Evolutionary conservation across 2,888 invertebrate genomes (phyloP).

Genomic region (Lasioglossum vierecki): DNA sequence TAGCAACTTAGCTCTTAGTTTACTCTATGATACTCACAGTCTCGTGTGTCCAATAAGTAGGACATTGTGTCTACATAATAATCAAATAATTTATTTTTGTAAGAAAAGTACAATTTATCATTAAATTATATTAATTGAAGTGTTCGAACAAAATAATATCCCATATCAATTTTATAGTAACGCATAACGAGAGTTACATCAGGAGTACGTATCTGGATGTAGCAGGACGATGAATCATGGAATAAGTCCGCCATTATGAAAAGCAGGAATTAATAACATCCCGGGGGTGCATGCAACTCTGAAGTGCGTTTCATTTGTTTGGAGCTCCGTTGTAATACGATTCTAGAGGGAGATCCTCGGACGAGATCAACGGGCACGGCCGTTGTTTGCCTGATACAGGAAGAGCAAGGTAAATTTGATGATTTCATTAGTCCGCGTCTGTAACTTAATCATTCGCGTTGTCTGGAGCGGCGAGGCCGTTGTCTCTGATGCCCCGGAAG

Average conservation of each 20-base stretch:
- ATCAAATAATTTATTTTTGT: background rate
- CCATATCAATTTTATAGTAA: background rate
- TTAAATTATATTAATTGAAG: background rate
- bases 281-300: conserved; percentile 5
- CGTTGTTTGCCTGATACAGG: conserved; percentile 53
- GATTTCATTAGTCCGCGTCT: conserved; percentile 67
- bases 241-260: background rate
- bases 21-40: background rate
- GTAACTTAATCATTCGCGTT: conserved; percentile 69
- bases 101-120: background rate
- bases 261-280: conserved; percentile 19
- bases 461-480: conserved; percentile 32
- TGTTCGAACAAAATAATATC: background rate
- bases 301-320: conserved; percentile 42
- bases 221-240: background rate
- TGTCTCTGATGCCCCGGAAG: conserved; percentile 62
- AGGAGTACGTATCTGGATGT: background rate
- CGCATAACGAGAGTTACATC: background rate
- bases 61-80: background rate
- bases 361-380: conserved; percentile 29
- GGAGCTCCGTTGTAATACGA: conserved; percentile 49
- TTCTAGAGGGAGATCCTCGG: conserved; percentile 38
- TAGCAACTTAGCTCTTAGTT: background rate
- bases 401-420: conserved; percentile 63
- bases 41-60: background rate